Conservation (phyloP, 53 echinoderm and acorn worm genomes). For the Pentamera pediparva region DNA sequence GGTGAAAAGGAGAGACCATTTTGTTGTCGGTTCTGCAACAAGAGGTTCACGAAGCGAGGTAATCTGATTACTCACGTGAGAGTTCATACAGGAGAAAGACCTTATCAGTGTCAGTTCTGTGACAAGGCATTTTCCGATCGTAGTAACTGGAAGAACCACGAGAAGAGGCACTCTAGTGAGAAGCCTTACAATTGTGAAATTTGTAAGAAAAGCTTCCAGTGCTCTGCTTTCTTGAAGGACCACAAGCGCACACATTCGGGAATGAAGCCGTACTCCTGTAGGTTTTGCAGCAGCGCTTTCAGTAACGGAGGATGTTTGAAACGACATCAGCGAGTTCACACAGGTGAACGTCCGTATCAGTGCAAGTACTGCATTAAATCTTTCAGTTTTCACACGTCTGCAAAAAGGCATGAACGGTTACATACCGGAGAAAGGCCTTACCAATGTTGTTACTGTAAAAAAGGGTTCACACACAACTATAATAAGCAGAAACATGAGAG, state of each 20-base stretch:
- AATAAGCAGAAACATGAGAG: neutral
- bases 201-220: neutral
- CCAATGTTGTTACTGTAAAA: neutral
- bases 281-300: too few relatives aligned
- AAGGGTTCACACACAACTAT: neutral
- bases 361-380: neutral
- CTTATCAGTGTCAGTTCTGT: neutral
- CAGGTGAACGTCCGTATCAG: too few relatives aligned
- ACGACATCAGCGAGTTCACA: too few relatives aligned
- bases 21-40: neutral
- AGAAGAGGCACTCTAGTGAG: neutral
- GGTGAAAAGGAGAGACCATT: neutral
- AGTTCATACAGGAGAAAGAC: too few relatives aligned
- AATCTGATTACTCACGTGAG: neutral
- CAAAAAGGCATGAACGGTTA: neutral
- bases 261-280: too few relatives aligned
- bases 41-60: neutral
- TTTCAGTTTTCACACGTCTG: neutral
- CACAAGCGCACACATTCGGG: neutral
- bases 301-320: too few relatives aligned
- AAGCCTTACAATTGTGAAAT: neutral
- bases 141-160: neutral
- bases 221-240: neutral
- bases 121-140: neutral
- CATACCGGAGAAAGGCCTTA: too few relatives aligned